Evolutionary conservation across 2,888 invertebrate genomes (phyloP).

Genomic region (Clepsis dumicolana): DNA sequence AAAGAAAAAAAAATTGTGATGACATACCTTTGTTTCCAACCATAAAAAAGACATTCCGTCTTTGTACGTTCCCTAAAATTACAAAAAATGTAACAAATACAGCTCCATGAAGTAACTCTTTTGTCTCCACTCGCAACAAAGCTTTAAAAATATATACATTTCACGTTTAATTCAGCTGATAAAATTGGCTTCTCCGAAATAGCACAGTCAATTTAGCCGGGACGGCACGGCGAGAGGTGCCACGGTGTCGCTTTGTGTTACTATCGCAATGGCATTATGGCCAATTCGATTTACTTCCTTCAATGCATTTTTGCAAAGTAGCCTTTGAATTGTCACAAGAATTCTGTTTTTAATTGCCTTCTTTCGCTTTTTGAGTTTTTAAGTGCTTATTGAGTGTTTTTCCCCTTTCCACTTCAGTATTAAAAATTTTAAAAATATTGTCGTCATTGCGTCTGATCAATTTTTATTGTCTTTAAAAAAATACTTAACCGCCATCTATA

Average conservation of each 20-base stretch:
- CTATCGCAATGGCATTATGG: constrained; percentile 20
- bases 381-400: neutral
- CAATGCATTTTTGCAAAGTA: constrained; percentile 18
- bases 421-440: no score
- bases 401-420: no score
- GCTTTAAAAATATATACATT: constrained; percentile 3
- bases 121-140: neutral
- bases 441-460: no score
- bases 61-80: neutral
- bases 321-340: constrained; percentile 11
- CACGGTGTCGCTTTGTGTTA: constrained; percentile 21
- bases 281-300: constrained; percentile 22
- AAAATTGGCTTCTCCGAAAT: constrained; percentile 6
- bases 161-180: constrained; percentile 4
- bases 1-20: neutral
- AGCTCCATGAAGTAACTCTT: neutral
- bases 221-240: constrained; percentile 1
- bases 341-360: constrained; percentile 6
- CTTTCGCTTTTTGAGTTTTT: neutral
- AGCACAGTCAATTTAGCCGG: constrained; percentile 2
- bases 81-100: neutral
- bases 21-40: neutral
- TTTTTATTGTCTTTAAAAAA: no score
- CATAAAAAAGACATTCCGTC: neutral
- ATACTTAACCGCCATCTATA: no score